A percentile compares a stretch with the other conserved stretches of the same genome.
Evolutionary conservation across 1,140 invertebrate species (phyloP).

Genomic region (Tribolium madens): DNA sequence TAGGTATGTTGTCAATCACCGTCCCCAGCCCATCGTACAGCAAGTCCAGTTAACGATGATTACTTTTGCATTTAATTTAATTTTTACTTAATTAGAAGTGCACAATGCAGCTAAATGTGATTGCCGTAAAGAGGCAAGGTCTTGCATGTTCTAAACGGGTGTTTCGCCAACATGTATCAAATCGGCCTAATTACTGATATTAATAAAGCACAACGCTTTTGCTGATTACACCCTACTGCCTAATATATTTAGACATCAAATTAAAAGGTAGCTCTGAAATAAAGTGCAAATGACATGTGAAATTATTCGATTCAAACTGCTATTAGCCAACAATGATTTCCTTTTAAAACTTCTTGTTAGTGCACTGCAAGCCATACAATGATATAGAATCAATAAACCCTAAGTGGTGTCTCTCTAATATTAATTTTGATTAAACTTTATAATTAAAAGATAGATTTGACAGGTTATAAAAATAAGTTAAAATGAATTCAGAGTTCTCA

Average conservation of each 20-base stretch:
- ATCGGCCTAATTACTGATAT: conserved; percentile 39
- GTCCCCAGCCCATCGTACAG: background rate
- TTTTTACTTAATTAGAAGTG: background rate
- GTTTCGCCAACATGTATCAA: conserved; percentile 22
- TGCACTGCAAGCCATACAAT: background rate
- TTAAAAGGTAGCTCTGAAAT: no score
- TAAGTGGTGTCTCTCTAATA: background rate
- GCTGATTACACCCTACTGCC: conserved; percentile 36
- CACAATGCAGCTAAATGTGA: background rate
- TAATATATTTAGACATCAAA: conserved; percentile 41
- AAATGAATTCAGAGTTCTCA: background rate
- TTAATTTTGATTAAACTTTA: background rate
- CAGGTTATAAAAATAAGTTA: background rate
- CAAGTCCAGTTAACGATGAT: background rate
- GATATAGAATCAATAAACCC: background rate
- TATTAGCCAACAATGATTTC: background rate
- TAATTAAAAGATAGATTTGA: background rate
- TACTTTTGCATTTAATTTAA: background rate
- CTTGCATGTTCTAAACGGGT: conserved; percentile 28
- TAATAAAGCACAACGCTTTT: conserved; percentile 44
- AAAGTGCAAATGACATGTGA: background rate
- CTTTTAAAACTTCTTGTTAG: background rate
- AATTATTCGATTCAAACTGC: background rate
- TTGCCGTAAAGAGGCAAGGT: conserved; percentile 7
- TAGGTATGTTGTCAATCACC: conserved; percentile 13